A percentile compares a stretch with the other conserved stretches of the same genome.
Conservation (phyloP, 2,797 vertebrate species). For the Hozukius guyotensis region DNA sequence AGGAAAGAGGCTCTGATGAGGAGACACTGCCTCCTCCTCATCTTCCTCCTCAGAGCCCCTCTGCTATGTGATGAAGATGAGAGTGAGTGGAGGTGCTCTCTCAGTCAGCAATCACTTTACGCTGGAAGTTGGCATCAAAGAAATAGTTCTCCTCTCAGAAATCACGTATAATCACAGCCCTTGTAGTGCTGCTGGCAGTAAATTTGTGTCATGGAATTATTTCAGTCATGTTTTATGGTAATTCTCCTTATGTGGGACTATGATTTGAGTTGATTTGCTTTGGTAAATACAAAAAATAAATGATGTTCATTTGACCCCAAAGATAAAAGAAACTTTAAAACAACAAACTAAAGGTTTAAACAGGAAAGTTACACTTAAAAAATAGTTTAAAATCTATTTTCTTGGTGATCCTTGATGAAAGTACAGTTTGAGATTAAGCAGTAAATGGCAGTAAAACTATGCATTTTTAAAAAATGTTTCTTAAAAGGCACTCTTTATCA, state of each 20-base stretch:
- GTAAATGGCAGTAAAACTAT: not conserved
- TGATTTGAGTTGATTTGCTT: not conserved
- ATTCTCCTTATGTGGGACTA: not conserved
- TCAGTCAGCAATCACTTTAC: slow-evolving; percentile 36
- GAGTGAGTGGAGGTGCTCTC: slow-evolving; percentile 20
- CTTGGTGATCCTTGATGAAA: not conserved
- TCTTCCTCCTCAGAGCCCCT: slow-evolving; percentile 19
- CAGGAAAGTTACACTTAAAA: not conserved
- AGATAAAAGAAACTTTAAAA: not conserved
- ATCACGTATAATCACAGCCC: slow-evolving; percentile 12
- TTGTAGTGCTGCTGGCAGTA: not conserved
- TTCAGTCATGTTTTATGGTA: slow-evolving; percentile 5
- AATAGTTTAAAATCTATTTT: not conserved
- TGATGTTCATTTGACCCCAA: not conserved
- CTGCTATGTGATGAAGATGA: slow-evolving; percentile 39
- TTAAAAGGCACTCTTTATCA: not conserved
- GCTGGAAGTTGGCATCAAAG: slow-evolving; percentile 42
- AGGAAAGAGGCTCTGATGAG: slow-evolving; percentile 39
- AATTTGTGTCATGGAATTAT: slow-evolving; percentile 12
- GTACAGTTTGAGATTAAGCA: not conserved
- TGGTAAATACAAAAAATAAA: not conserved
- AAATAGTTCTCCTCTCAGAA: slow-evolving; percentile 23
- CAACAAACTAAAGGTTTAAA: not conserved
- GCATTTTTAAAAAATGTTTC: not conserved
- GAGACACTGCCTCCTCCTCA: slow-evolving; percentile 33